Percentiles rank a stretch among this genome's conserved stretches.
phyloP scores from a whole-genome alignment of 2,113 vertebrate genomes.

The Synchiropus splendidus region DNA sequence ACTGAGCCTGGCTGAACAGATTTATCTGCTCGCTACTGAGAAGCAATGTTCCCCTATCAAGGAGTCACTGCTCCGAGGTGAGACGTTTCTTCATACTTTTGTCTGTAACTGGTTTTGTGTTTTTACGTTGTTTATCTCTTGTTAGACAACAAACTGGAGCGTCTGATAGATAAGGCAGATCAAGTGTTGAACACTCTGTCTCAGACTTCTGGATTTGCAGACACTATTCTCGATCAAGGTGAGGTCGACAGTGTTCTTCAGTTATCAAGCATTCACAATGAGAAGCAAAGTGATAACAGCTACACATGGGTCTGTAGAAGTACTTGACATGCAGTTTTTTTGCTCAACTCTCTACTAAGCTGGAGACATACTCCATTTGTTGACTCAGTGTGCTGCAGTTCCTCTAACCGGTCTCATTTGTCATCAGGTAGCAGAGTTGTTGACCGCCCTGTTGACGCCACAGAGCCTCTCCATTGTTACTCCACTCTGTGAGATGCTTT shows the following conservation, averaged over 20 bases:
- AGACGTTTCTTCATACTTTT: background rate
- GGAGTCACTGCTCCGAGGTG: constrained; percentile 29
- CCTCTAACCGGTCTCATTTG: too few species aligned
- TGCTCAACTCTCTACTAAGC: too few species aligned
- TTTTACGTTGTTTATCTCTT: background rate
- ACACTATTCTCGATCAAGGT: constrained; percentile 12
- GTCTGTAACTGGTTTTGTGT: too few species aligned
- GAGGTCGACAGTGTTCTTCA: background rate
- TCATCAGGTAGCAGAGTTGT: too few species aligned
- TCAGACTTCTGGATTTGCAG: constrained; percentile 6
- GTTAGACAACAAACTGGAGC: constrained; percentile 35
- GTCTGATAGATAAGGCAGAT: constrained; percentile 50
- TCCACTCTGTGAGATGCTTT: too few species aligned
- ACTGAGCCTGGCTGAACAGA: constrained; percentile 44
- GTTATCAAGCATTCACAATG: background rate
- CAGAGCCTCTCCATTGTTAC: too few species aligned
- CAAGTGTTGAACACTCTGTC: constrained; percentile 37
- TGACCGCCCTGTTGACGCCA: too few species aligned
- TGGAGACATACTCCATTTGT: too few species aligned
- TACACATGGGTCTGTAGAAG: too few species aligned
- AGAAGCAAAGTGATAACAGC: too few species aligned
- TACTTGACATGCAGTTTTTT: too few species aligned
- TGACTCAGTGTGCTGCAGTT: too few species aligned
- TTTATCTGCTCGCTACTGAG: constrained; percentile 28
- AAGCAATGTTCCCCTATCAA: background rate